Conservation (phyloP, 2,888 invertebrate species). For the Lithodes maja region DNA sequence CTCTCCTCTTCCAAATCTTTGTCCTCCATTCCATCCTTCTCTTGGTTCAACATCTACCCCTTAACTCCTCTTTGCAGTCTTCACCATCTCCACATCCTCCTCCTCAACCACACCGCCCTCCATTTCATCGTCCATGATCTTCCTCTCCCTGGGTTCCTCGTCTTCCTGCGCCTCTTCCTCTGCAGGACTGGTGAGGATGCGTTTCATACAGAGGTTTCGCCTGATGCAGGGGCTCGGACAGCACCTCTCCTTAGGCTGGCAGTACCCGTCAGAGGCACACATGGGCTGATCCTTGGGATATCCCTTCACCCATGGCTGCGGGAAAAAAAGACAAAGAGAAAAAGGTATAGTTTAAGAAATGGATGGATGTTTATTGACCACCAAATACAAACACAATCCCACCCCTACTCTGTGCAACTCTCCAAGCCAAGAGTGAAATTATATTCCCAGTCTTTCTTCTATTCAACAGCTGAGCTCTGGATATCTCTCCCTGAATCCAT, state of each 20-base stretch:
- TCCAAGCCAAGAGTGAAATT: too few species aligned
- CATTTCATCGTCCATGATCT: not conserved
- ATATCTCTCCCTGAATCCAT: too few species aligned
- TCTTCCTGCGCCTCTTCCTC: not conserved
- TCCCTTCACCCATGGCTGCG: constrained; percentile 26
- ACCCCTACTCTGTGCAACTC: too few species aligned
- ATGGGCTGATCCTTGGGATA: constrained; percentile 10
- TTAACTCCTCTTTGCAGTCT: not conserved
- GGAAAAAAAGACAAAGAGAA: not conserved
- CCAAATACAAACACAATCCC: too few species aligned
- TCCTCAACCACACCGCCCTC: not conserved
- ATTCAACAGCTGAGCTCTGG: too few species aligned
- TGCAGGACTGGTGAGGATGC: not conserved
- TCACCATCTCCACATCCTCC: not conserved
- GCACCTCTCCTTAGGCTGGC: constrained; percentile 22
- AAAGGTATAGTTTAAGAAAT: not conserved
- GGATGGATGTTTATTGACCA: too few species aligned
- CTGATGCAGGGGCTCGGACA: constrained; percentile 35
- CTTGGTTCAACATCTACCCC: too few species aligned
- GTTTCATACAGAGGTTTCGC: constrained; percentile 24
- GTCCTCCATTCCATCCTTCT: too few species aligned
- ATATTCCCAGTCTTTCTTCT: too few species aligned
- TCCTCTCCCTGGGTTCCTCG: not conserved
- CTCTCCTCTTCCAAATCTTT: too few species aligned
- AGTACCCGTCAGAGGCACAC: constrained; percentile 52